These are phyloP conservation scores for Diaprepes abbreviatus DNA, from an alignment of 2,888 invertebrate species.

Conservation along the genomic window DNA sequence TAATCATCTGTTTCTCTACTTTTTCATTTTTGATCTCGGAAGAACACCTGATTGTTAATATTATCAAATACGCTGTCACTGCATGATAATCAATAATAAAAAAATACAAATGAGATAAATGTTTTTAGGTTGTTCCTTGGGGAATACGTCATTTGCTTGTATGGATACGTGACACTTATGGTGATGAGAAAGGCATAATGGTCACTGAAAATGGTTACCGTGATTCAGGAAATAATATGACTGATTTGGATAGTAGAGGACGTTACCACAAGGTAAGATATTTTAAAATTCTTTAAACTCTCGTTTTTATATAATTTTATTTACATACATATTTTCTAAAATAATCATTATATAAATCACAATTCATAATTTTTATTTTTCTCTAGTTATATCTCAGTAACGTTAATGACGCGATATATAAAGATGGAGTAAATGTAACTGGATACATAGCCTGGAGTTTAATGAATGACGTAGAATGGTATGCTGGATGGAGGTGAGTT, in stretches of 20 bases:
- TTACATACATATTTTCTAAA: no score
- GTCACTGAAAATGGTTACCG: constrained; percentile 74
- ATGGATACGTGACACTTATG: constrained; percentile 61
- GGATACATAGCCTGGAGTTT: constrained; percentile 55
- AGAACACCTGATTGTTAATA: no score
- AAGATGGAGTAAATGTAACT: constrained; percentile 52
- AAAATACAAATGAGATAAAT: no score
- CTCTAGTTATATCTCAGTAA: constrained; percentile 52
- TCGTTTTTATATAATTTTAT: no score
- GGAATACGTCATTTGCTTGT: constrained; percentile 71
- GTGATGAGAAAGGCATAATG: constrained; percentile 69
- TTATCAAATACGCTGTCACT: no score
- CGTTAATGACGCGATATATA: constrained; percentile 50
- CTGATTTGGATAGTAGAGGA: constrained; percentile 66
- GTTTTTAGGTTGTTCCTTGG: constrained; percentile 69
- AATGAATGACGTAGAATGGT: constrained; percentile 56
- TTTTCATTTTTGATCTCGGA: no score
- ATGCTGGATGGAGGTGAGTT: constrained; percentile 52
- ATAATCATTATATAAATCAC: no score
- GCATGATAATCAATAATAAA: no score
- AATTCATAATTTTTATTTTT: no score
- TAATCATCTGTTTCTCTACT: no score
- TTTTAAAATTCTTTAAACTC: no score
- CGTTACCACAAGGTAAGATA: constrained; percentile 57
- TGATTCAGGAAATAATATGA: constrained; percentile 63